Percentiles rank a stretch among this genome's conserved stretches.
Evolutionary conservation across 1,140 invertebrate genomes (phyloP).

Genomic region (Cataglyphis hispanica): DNA sequence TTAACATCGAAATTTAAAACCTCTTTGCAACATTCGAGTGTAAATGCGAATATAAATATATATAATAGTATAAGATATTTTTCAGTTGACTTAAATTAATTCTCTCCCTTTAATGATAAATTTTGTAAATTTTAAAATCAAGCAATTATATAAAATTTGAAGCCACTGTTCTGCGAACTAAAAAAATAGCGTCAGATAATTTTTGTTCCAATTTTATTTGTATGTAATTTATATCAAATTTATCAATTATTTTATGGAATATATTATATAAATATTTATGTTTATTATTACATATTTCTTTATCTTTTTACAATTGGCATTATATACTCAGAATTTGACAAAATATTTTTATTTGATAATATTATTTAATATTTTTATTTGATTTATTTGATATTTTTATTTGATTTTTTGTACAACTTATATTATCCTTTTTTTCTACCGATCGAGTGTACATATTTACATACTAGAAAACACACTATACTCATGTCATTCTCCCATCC

Average conservation of each 20-base stretch:
- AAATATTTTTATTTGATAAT: not conserved
- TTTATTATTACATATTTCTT: conserved; percentile 4
- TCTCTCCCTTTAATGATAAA: not conserved
- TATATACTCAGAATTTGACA: not conserved
- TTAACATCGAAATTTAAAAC: too few species aligned
- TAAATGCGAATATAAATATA: too few species aligned
- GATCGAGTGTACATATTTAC: not conserved
- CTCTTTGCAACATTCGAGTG: too few species aligned
- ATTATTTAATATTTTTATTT: not conserved
- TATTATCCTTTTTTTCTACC: not conserved
- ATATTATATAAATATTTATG: not conserved
- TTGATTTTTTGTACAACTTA: not conserved
- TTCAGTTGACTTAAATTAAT: not conserved
- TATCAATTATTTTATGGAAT: not conserved
- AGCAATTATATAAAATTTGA: not conserved
- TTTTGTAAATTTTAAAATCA: not conserved
- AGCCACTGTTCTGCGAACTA: not conserved
- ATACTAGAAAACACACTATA: not conserved
- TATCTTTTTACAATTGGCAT: not conserved
- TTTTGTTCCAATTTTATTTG: not conserved
- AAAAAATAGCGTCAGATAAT: not conserved
- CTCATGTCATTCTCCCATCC: not conserved
- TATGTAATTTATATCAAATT: not conserved
- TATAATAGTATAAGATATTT: too few species aligned
- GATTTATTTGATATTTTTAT: not conserved